Evolutionary conservation across 2,888 invertebrate genomes (phyloP).

Genomic region (Dyspetes luteomarginatus): DNA sequence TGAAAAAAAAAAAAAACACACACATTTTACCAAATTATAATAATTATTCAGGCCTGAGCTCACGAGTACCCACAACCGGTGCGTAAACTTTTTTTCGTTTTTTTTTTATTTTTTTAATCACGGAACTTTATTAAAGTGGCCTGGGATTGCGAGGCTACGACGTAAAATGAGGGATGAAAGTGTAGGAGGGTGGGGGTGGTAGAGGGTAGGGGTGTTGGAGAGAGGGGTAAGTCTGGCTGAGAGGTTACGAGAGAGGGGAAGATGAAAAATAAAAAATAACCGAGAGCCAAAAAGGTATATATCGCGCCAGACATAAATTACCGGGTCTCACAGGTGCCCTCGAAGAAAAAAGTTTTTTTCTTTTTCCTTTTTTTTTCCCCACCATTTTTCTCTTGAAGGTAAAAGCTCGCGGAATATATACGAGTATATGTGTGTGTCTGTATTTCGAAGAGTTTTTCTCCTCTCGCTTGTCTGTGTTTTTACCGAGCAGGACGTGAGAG

Average conservation of each 20-base stretch:
- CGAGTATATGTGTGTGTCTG: background rate
- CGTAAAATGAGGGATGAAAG: background rate
- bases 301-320: slow-evolving; percentile 59
- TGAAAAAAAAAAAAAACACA: background rate
- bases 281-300: slow-evolving; percentile 46
- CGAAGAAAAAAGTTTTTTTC: slow-evolving; percentile 56
- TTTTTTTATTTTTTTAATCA: too few relatives aligned
- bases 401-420: slow-evolving; percentile 10
- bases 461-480: background rate
- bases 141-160: slow-evolving; percentile 22
- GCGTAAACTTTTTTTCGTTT: slow-evolving; percentile 58
- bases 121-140: slow-evolving; percentile 59
- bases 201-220: background rate
- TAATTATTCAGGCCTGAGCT: slow-evolving; percentile 42
- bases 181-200: background rate
- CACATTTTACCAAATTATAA: slow-evolving; percentile 37
- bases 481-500: slow-evolving; percentile 4
- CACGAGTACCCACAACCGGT: slow-evolving; percentile 31
- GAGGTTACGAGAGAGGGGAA: slow-evolving; percentile 22
- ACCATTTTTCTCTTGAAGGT: slow-evolving; percentile 10
- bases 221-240: background rate
- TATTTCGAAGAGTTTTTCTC: slow-evolving; percentile 5
- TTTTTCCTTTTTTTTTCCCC: background rate
- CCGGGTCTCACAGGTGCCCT: slow-evolving; percentile 62
- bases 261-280: slow-evolving; percentile 37